phyloP scores from a whole-genome alignment of 2,888 invertebrate species.

The Ypsolopha scabrella region DNA sequence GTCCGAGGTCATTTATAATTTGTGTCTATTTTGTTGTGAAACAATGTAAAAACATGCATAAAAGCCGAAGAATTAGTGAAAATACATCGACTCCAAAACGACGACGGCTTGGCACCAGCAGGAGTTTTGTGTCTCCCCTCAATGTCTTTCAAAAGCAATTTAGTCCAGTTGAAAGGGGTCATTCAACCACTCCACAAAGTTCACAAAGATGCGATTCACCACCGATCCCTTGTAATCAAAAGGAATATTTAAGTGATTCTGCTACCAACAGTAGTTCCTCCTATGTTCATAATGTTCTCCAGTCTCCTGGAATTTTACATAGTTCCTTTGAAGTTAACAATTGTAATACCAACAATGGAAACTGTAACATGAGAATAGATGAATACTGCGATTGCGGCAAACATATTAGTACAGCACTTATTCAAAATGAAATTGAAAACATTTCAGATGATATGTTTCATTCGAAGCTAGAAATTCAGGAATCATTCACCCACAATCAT shows the following conservation, averaged over 20 bases:
- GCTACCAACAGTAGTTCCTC: constrained; percentile 28
- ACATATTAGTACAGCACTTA: constrained; percentile 5
- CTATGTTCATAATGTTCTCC: constrained; percentile 26
- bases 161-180: neutral
- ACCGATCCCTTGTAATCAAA: constrained; percentile 54
- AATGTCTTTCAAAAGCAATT: constrained; percentile 8
- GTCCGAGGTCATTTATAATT: too few species aligned
- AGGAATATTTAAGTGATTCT: constrained; percentile 46
- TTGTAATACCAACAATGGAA: constrained; percentile 8
- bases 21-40: too few species aligned
- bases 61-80: constrained; percentile 9
- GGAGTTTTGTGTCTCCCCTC: constrained; percentile 22
- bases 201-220: constrained; percentile 39
- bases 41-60: constrained; percentile 11
- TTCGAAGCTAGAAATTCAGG: constrained; percentile 31
- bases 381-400: neutral
- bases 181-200: constrained; percentile 14
- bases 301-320: constrained; percentile 32
- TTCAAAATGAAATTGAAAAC: constrained; percentile 27
- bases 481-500: constrained; percentile 17
- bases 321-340: constrained; percentile 13
- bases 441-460: constrained; percentile 45
- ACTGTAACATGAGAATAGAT: neutral
- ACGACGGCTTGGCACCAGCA: constrained; percentile 36
- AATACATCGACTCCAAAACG: constrained; percentile 49